Conservation (phyloP, 1,140 invertebrate species). For the Conus betulinus region DNA sequence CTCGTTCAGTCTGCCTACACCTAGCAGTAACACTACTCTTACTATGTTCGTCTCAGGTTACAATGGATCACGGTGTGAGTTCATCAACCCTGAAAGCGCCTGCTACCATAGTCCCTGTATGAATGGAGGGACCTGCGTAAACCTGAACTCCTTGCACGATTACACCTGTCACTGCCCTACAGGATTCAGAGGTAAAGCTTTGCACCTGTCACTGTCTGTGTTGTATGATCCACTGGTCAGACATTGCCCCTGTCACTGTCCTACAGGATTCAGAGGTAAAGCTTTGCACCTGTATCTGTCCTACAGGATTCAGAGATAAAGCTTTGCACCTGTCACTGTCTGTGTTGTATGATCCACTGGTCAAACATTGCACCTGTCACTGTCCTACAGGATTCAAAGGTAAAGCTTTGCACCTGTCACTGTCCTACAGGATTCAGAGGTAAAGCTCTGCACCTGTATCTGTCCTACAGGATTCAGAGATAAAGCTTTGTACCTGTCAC, state of each 20-base stretch:
- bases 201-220: slow-evolving; percentile 4
- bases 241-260: neutral
- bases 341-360: neutral
- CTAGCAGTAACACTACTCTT: slow-evolving; percentile 72
- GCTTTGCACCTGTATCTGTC: neutral
- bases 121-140: slow-evolving; percentile 67
- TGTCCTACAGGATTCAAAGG: neutral
- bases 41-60: slow-evolving; percentile 87
- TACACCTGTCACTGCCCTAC: slow-evolving; percentile 60
- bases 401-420: neutral
- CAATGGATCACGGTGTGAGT: slow-evolving; percentile 94
- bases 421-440: neutral
- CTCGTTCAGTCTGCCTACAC: too few species aligned
- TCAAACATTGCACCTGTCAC: neutral
- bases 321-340: neutral
- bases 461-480: neutral
- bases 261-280: neutral
- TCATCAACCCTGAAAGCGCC: slow-evolving; percentile 85
- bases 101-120: slow-evolving; percentile 82
- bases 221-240: neutral
- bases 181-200: slow-evolving; percentile 60
- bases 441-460: neutral
- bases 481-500: neutral
- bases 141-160: slow-evolving; percentile 76
- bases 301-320: neutral